These are phyloP conservation scores for Beroe forskalii DNA, from an alignment of 37 sponge, comb jelly and placozoan genomes.

Conservation along the genomic window DNA sequence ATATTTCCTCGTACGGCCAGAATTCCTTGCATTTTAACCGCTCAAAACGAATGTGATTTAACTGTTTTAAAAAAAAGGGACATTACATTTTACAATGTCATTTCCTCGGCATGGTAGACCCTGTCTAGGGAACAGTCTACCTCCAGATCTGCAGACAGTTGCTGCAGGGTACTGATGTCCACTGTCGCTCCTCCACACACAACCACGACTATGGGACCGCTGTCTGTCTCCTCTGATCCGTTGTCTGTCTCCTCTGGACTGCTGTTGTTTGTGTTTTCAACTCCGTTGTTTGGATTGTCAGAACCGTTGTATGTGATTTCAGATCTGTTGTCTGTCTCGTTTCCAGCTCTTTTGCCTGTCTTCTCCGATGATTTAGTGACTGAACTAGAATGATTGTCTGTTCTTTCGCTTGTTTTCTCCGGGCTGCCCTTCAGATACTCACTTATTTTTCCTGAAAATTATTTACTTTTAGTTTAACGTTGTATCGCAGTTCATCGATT, in stretches of 20 bases:
- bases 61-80: too few species aligned
- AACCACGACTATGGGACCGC: slow-evolving; percentile 73
- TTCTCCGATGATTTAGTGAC: too few species aligned
- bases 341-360: too few species aligned
- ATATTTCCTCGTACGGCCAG: too few species aligned
- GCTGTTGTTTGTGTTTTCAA: not conserved
- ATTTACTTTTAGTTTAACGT: not conserved
- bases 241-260: slow-evolving; percentile 64
- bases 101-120: slow-evolving; percentile 14
- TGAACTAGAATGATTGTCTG: too few species aligned
- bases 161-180: slow-evolving; percentile 70
- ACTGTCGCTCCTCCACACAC: slow-evolving; percentile 94
- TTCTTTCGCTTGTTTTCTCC: too few species aligned
- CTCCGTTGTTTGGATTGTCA: too few species aligned
- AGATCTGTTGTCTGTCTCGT: too few species aligned
- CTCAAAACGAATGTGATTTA: too few species aligned
- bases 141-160: slow-evolving; percentile 17
- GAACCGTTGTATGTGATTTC: too few species aligned
- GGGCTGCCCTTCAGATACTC: not conserved
- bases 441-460: not conserved
- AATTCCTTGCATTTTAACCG: too few species aligned
- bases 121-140: not conserved
- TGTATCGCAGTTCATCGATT: not conserved
- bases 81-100: slow-evolving; percentile 19
- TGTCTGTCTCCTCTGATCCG: not conserved